Conservation (phyloP, 1,140 invertebrate genomes). For the Bombus haemorrhoidalis region DNA sequence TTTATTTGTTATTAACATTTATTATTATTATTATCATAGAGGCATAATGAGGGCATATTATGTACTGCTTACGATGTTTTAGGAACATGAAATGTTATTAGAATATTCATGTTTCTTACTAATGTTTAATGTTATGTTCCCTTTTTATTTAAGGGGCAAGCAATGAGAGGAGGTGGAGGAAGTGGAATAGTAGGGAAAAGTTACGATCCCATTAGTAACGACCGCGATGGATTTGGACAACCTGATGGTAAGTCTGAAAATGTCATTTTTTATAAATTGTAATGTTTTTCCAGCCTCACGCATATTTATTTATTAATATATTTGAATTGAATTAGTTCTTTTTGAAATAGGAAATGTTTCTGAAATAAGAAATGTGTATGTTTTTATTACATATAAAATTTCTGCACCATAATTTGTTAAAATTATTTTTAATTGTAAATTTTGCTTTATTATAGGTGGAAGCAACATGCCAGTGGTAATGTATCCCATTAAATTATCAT, state of each 20-base stretch:
- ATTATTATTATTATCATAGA: not conserved
- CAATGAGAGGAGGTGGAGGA: conserved; percentile 73
- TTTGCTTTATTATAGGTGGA: conserved; percentile 73
- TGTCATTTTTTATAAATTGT: not conserved
- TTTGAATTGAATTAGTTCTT: not conserved
- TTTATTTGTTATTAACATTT: not conserved
- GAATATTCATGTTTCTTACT: conserved; percentile 11
- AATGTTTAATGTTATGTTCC: conserved; percentile 22
- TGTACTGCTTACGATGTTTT: not conserved
- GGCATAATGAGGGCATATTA: not conserved
- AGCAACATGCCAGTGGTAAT: conserved; percentile 82
- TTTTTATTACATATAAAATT: not conserved
- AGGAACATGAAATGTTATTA: not conserved
- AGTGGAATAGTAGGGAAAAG: conserved; percentile 73
- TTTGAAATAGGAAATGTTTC: not conserved
- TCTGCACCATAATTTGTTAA: not conserved
- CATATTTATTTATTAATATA: not conserved
- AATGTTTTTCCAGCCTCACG: not conserved
- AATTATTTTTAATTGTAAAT: not conserved
- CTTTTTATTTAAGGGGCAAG: conserved; percentile 77
- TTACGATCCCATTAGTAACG: conserved; percentile 78
- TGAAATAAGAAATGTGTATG: no score
- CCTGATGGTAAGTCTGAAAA: conserved; percentile 75
- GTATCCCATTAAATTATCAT: conserved; percentile 71
- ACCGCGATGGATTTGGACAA: conserved; percentile 79